These are phyloP conservation scores for Neocrepidodera transversa DNA, from an alignment of 2,888 invertebrate genomes.

Conservation along the genomic window DNA sequence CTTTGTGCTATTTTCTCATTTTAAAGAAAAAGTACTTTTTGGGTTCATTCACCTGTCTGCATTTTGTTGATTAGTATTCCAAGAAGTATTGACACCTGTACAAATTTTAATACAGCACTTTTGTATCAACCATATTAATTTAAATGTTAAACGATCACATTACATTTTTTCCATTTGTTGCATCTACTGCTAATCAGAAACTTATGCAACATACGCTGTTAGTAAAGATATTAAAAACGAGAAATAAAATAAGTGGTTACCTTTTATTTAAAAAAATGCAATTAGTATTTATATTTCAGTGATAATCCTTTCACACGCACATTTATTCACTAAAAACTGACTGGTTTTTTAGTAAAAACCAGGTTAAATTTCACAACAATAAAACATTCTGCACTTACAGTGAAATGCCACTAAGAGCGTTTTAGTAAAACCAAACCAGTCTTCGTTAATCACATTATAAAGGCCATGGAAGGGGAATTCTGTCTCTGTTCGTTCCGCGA, in stretches of 20 bases:
- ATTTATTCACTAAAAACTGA: neutral
- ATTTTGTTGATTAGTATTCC: neutral
- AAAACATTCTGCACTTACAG: constrained; percentile 9
- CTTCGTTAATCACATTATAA: constrained; percentile 16
- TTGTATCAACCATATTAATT: neutral
- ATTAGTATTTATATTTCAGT: neutral
- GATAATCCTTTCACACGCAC: constrained; percentile 6
- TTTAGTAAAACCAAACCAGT: constrained; percentile 16
- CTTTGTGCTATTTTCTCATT: too few species aligned
- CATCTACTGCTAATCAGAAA: neutral
- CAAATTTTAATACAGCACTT: neutral
- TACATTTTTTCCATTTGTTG: neutral
- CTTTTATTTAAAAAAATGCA: constrained; percentile 11
- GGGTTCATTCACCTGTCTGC: constrained; percentile 5
- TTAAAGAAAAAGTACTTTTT: too few species aligned
- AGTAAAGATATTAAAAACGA: neutral
- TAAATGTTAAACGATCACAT: neutral
- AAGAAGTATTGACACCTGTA: neutral
- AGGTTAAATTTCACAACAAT: constrained; percentile 11
- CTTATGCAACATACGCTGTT: constrained; percentile 10
- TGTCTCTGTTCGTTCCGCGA: constrained; percentile 4
- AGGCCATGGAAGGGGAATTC: constrained; percentile 13
- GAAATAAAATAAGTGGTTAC: neutral
- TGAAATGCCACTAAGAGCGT: constrained; percentile 22
- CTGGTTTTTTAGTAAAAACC: constrained; percentile 13